These are phyloP conservation scores for Gambelia wislizenii DNA, from an alignment of 2,797 vertebrate genomes.

Conservation along the genomic window DNA sequence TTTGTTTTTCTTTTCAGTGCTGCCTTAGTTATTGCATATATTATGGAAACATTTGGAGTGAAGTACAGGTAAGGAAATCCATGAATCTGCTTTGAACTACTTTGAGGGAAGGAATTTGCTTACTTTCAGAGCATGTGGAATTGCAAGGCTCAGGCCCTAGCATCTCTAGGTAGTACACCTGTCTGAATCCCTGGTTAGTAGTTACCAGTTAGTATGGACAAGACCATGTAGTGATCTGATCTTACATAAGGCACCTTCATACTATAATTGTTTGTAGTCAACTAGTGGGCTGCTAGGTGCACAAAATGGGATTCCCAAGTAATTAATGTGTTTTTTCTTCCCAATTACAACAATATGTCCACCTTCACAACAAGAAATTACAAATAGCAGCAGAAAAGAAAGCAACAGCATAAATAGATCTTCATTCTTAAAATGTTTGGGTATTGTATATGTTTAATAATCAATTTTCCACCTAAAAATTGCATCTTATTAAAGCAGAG, in stretches of 20 bases:
- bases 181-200: background rate
- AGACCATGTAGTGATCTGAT: background rate
- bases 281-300: background rate
- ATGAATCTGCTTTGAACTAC: background rate
- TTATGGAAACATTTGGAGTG: constrained; percentile 99
- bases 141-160: background rate
- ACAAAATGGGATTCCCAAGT: too few species aligned
- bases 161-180: background rate
- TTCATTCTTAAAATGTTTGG: background rate
- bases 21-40: constrained; percentile 97
- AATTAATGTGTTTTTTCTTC: background rate
- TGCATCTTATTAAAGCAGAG: background rate
- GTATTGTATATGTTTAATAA: background rate
- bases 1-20: constrained; percentile 75
- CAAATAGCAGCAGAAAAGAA: background rate
- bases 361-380: background rate
- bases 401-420: too few species aligned
- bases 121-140: background rate
- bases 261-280: background rate
- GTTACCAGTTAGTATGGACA: background rate
- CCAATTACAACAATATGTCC: too few species aligned
- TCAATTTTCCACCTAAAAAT: too few species aligned
- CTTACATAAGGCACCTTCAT: background rate
- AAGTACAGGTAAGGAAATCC: constrained; percentile 92
- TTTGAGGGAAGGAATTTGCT: too few species aligned